These are phyloP conservation scores for Drosophila takahashii DNA, from an alignment of 1,140 invertebrate species.

Conservation along the genomic window DNA sequence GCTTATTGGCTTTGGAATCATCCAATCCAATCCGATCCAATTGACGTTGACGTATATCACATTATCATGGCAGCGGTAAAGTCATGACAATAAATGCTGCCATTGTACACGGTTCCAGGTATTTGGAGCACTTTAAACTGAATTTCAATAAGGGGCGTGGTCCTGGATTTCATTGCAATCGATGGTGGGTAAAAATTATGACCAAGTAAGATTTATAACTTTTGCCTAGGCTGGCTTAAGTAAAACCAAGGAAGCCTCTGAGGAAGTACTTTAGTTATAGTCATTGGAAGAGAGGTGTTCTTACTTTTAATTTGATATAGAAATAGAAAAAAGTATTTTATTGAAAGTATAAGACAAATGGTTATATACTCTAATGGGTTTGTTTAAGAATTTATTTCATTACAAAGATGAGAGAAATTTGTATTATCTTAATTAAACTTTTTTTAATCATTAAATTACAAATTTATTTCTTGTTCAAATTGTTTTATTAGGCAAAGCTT, in stretches of 20 bases:
- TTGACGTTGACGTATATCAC: conserved; percentile 82
- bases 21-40: conserved; percentile 69
- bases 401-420: too few relatives aligned
- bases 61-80: conserved; percentile 74
- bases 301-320: too few relatives aligned
- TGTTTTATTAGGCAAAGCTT: too few relatives aligned
- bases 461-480: too few relatives aligned
- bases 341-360: too few relatives aligned
- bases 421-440: too few relatives aligned
- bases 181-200: conserved; percentile 16
- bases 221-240: neutral
- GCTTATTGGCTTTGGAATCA: conserved; percentile 80
- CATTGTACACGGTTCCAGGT: conserved; percentile 48
- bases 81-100: conserved; percentile 73
- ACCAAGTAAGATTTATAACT: conserved; percentile 9
- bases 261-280: neutral
- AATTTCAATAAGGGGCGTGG: conserved; percentile 36
- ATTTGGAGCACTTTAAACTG: conserved; percentile 63
- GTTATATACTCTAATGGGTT: too few relatives aligned
- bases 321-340: too few relatives aligned
- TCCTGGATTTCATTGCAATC: conserved; percentile 1
- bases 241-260: neutral
- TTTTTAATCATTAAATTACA: too few relatives aligned
- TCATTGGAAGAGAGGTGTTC: neutral
- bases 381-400: too few relatives aligned